Base-by-base conservation (phyloP, 2,113 vertebrate species). In the Silurus meridionalis region DNA sequence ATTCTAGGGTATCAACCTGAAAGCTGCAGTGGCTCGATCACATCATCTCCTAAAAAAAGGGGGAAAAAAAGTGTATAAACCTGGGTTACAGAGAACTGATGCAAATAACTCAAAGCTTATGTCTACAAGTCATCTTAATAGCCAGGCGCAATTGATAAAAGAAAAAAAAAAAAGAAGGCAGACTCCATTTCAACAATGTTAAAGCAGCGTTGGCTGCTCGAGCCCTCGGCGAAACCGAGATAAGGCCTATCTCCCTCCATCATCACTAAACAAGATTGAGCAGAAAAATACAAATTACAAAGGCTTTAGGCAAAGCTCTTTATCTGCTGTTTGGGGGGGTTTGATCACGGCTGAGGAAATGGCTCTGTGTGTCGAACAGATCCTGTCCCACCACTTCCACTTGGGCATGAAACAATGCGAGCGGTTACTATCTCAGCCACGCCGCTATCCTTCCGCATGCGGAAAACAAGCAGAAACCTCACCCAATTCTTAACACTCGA, bases 281-380 rank as follows among this genome's bases (percentile, higher is more conserved):
- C 93, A 94, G 94, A 95, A 95, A 95, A 94, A 95, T 94, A 95
- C 94, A 95, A 95, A 94, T 95, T 94, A 95, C 92, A 95, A 95
- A 93, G 93, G 93, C 94, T 95, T 80, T 88, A 92, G 94, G 94
- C 94, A 88, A 86, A 90, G 90, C 92, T 93, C 94, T 95, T 95
- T 96, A 95, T 95, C 95, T 95, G 85, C 91, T 92, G 93, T 93
- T 94, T 92, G 94, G 91, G 93, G 89, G 92, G 91, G 91, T 89
- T 91, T 91, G 90, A 91, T 93, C 89, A 90, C 91, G 92, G 91
- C 90, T 91, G 90, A 92, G 93, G 93, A 93, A 94, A 94, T 94
- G 92, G 92, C 92, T 91, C 91, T 90, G 86, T 93, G 90, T 89
- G 80, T 93, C 93, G 94, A 94, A 94, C 92, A 94, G 94, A 93